Base-by-base conservation (phyloP, 2,797 vertebrate genomes). In the Peromyscus attwateri region DNA sequence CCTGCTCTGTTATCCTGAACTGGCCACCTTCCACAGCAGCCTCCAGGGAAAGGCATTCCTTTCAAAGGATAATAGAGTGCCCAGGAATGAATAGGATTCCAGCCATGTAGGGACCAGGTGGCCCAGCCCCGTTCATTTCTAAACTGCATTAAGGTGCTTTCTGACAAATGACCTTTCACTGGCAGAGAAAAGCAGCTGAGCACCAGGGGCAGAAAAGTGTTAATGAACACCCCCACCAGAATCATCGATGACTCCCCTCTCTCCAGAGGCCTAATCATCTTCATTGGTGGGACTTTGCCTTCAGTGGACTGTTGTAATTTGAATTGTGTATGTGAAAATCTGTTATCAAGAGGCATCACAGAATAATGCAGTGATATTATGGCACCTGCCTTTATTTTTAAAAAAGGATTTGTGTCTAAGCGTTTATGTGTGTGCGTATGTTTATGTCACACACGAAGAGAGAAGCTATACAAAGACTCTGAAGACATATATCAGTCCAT, bases 51-150 rank as follows among this genome's bases (percentile, higher is more conserved):
- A 2, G 21, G 14, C 9, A 8, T 66, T 89, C 40, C 95, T 83
- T 91, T 68, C n/a, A 37, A 91, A n/a, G 71, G 82, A 92, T 75
- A 11, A 85, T n/a, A 55, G 68, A 60, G 43, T n/a, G 71, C 89
- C 43, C 57, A 60, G 85, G 64, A 92, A 87, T 71, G 93, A 92
- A 87, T 9, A 57, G 37, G 95, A 91, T 83, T 87, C 90, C 64
- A 75, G 87, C 87, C 92, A 3, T 16, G 81, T 8, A 79, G 95
- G 94, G 95, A 97, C 87, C 96, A 95, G 96, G 97, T 97, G 97
- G 96, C 83, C 14, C 1, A 73, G 80, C 76, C 68, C 46, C 0
- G 1, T 64, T 93, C 92, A 87, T 94, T 93, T 96, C 71, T 90
- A 95, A 96, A 97, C 84, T 77, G 57, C 92, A 95, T 97, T 96